phyloP scores from a whole-genome alignment of 2,113 vertebrate genomes.

The Syrrhaptes paradoxus region DNA sequence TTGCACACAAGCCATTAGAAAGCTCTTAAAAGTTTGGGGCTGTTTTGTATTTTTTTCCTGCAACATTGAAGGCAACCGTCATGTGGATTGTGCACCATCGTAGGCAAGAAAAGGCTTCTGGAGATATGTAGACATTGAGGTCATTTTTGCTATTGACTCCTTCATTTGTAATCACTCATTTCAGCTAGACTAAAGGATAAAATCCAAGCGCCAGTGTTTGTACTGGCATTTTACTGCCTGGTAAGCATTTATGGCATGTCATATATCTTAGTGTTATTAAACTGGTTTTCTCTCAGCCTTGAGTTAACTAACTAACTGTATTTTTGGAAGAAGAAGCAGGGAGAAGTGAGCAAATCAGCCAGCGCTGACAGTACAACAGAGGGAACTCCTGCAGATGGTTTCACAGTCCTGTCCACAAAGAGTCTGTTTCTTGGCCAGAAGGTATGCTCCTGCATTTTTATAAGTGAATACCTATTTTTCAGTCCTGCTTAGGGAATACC shows the following conservation, averaged over 20 bases:
- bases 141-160: background rate
- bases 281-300: background rate
- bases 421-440: conserved; percentile 98
- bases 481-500: background rate
- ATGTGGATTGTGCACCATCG: accelerated
- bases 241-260: background rate
- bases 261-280: background rate
- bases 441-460: conserved; percentile 78
- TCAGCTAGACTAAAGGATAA: background rate
- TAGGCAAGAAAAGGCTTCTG: background rate
- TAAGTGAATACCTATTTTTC: background rate
- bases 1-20: background rate
- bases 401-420: conserved; percentile 97
- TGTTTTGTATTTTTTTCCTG: background rate
- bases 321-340: conserved; percentile 87
- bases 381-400: conserved; percentile 87
- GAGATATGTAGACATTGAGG: background rate
- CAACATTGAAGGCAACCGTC: background rate
- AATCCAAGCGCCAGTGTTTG: background rate
- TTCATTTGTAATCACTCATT: background rate
- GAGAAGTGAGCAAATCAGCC: conserved; percentile 92
- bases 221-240: background rate
- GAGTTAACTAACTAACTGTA: conserved; percentile 35
- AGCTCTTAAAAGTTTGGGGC: background rate
- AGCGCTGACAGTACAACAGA: conserved; percentile 96